Conservation (phyloP, 2,797 vertebrate species). For the Pristis pectinata region DNA sequence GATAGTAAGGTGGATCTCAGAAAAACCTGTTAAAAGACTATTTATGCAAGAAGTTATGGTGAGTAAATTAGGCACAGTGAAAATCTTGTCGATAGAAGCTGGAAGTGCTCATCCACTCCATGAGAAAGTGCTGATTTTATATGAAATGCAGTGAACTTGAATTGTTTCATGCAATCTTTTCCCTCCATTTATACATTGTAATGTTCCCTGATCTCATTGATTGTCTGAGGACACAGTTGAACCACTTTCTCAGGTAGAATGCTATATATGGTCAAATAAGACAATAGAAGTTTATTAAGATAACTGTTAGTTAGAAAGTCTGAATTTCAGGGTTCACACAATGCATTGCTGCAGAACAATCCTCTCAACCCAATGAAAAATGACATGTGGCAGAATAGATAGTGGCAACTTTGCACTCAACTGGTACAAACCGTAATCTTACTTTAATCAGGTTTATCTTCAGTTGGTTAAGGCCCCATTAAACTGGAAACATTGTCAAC, state of each 20-base stretch:
- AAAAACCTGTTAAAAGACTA: not conserved
- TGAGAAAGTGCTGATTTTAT: too few species aligned
- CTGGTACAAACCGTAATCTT: not conserved
- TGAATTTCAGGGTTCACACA: not conserved
- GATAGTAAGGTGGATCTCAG: not conserved
- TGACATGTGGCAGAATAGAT: not conserved
- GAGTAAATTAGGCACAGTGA: not conserved
- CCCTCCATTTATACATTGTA: not conserved
- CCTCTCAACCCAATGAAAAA: not conserved
- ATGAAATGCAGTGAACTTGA: too few species aligned
- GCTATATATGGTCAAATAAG: not conserved
- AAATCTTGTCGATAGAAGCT: not conserved
- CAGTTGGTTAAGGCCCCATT: not conserved
- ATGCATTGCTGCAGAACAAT: not conserved
- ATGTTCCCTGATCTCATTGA: not conserved
- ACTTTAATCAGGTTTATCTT: not conserved
- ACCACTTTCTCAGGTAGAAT: not conserved
- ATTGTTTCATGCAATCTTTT: too few species aligned
- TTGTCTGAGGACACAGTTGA: not conserved
- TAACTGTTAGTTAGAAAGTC: not conserved
- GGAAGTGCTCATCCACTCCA: not conserved
- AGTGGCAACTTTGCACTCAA: not conserved
- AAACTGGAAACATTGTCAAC: not conserved
- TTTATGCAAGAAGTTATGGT: not conserved
- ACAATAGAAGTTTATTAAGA: not conserved